These are phyloP conservation scores for Smutsia gigantea DNA, from an alignment of 2,797 vertebrate genomes.

Conservation along the genomic window DNA sequence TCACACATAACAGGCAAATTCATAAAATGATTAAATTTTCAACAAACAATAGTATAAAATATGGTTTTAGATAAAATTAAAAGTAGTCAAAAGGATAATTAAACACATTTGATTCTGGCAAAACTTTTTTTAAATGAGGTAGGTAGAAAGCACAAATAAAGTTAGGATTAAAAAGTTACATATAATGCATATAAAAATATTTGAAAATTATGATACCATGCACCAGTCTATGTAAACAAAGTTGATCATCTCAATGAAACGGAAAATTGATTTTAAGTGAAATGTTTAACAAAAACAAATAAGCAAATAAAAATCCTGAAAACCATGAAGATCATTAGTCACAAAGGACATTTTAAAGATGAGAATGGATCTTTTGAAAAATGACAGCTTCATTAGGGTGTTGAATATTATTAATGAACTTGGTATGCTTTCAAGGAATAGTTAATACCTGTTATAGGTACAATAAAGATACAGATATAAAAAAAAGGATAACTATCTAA, in stretches of 20 bases:
- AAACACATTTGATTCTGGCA: background rate
- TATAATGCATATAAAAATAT: background rate
- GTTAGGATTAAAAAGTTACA: background rate
- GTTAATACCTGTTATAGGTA: background rate
- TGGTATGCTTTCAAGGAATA: background rate
- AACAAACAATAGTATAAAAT: background rate
- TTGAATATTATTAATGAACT: background rate
- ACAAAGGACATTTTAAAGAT: background rate
- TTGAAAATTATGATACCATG: background rate
- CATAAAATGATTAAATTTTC: background rate
- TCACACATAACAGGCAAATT: background rate
- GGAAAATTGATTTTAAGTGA: background rate
- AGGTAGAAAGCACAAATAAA: background rate
- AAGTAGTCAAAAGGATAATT: background rate
- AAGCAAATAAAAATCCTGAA: background rate
- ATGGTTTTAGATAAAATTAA: background rate
- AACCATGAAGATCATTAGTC: background rate
- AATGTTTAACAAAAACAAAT: background rate
- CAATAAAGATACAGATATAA: background rate
- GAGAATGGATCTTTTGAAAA: background rate
- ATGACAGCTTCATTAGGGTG: background rate
- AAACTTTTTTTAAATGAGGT: background rate
- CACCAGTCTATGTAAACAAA: background rate
- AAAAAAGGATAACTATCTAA: background rate
- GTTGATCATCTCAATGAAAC: background rate